Conservation (phyloP, 2,888 invertebrate genomes). For the Platerodrilus igneus region DNA sequence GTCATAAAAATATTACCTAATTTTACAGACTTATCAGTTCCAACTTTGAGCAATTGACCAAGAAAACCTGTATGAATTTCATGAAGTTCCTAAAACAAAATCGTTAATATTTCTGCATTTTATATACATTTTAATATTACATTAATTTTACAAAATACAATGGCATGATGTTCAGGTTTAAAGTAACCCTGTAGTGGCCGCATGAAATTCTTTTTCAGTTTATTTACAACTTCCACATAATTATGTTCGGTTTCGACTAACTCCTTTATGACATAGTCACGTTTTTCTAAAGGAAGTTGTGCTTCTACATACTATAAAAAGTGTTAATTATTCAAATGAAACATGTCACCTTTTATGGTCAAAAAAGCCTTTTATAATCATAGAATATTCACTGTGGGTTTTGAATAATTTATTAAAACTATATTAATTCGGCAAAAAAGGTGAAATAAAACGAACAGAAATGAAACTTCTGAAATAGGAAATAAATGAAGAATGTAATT, state of each 20-base stretch:
- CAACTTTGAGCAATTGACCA: constrained; percentile 72
- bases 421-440: no score
- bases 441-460: no score
- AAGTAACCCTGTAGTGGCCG: constrained; percentile 69
- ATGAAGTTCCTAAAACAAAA: constrained; percentile 63
- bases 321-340: no score
- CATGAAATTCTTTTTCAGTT: constrained; percentile 76
- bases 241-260: constrained; percentile 95
- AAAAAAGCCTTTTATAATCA: no score
- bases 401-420: no score
- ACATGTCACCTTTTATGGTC: no score
- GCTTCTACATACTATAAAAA: constrained; percentile 29
- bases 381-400: no score
- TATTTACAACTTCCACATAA: constrained; percentile 89
- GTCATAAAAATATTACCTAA: constrained; percentile 84
- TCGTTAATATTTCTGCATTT: constrained; percentile 4
- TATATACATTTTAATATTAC: constrained; percentile 55
- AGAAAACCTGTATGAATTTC: constrained; percentile 84
- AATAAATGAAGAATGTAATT: no score
- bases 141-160: constrained; percentile 87
- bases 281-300: constrained; percentile 62
- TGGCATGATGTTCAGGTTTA: constrained; percentile 67
- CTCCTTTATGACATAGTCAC: constrained; percentile 90
- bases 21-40: constrained; percentile 56
- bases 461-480: no score